phyloP scores from a whole-genome alignment of 2,797 vertebrate species.

The Gymnothorax reevesii region DNA sequence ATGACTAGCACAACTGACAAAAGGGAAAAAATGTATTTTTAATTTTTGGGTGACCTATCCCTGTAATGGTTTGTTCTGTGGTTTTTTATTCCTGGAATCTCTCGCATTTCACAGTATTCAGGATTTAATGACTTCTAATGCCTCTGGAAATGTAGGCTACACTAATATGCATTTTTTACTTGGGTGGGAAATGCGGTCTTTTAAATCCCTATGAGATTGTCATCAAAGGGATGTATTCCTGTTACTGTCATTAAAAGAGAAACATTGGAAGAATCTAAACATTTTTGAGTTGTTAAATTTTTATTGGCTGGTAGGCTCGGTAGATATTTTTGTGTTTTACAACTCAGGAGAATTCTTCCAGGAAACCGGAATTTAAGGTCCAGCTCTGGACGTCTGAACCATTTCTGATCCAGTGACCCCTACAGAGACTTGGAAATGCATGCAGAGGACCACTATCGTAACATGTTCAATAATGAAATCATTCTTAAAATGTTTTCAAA shows the following conservation, averaged over 20 bases:
- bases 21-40: no score
- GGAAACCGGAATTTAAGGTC: no score
- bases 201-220: neutral
- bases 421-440: neutral
- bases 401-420: neutral
- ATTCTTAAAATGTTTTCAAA: no score
- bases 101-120: neutral
- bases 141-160: neutral
- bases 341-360: no score
- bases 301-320: neutral
- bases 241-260: neutral
- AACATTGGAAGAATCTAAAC: neutral
- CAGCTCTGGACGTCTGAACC: no score
- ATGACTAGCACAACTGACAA: no score
- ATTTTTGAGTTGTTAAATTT: neutral
- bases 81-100: neutral
- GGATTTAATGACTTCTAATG: neutral
- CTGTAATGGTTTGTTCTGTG: neutral
- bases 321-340: neutral
- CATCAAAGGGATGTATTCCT: neutral
- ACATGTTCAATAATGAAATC: neutral
- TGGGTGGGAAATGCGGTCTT: neutral
- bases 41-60: no score
- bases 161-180: neutral
- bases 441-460: neutral